Base-by-base conservation (phyloP, 2,797 vertebrate genomes). In the Florisuga fusca region DNA sequence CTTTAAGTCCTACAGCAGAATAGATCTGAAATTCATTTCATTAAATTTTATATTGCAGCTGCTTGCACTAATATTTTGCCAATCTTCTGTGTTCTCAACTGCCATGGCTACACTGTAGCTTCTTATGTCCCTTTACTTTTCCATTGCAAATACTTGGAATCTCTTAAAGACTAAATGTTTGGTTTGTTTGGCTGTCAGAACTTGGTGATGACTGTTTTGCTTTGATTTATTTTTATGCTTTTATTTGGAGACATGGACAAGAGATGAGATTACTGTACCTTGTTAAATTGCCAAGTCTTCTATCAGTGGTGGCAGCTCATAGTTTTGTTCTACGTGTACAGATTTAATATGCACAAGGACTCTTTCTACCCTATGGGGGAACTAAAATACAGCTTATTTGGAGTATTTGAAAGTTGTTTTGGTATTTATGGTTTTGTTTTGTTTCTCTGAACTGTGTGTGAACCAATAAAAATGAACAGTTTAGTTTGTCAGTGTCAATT, bases 271-370 rank as follows among this genome's bases (percentile, higher is more conserved):
- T 62, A 18, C n/a, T 31, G 8, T 29, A 36, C 15, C n/a, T 74
- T n/a, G 9, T 48, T 66, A 78, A 57, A 43, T n/a, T 41, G 13
- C 2, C 5, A 67, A 18, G 23, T 22, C 26, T 69, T 77, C 66
- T 76, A 11, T 69, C 45, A 43, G 2, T 15, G 21, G 12, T n/a
- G 41, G 21, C n/a, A 80, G 29, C 20, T 83, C 58, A 19, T 8
- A 15, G 7, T 15, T 77, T 69, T 62, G 25, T 45, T 22, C 34
- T 69, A 21, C 1, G 0, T 19, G 25, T 0, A 0, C 51, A n/a
- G 25, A 10, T 57, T 74, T 57, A 68, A 8, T 18, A 71, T 77
- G 53, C 21, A 64, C 1, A 2, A 75, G 10, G 5, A 64, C 16
- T 34, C 8, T 67, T 87, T 53, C 58, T 82, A 9, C 25, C 55